A percentile compares a stretch with the other conserved stretches of the same genome.
Conservation (phyloP, 2,797 vertebrate genomes). For the Microctenopoma lineatum region DNA sequence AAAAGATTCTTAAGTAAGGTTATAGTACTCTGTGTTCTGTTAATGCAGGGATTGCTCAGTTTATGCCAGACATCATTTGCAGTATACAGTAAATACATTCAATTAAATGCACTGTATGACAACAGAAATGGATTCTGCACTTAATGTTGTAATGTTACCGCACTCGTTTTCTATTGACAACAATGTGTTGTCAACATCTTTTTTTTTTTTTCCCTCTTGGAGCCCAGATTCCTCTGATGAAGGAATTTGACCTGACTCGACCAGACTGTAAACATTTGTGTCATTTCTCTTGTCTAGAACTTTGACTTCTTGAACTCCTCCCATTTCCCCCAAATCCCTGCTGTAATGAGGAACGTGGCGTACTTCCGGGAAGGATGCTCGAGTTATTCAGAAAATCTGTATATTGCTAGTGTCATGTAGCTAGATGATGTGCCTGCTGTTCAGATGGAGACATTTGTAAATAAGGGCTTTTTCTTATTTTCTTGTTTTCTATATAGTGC, state of each 20-base stretch:
- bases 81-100: background rate
- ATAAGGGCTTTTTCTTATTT: background rate
- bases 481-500: conserved; percentile 36
- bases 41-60: background rate
- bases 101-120: background rate
- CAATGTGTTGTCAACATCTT: conserved; percentile 49
- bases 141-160: background rate
- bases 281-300: conserved; percentile 78
- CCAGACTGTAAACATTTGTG: conserved; percentile 76
- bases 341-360: conserved; percentile 86
- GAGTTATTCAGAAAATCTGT: conserved; percentile 80
- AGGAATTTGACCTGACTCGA: conserved; percentile 81
- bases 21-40: conserved; percentile 10
- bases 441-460: background rate
- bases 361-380: conserved; percentile 85
- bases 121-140: conserved; percentile 6
- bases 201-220: conserved; percentile 14
- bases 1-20: conserved; percentile 2
- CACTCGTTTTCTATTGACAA: conserved; percentile 21
- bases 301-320: conserved; percentile 81
- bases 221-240: conserved; percentile 63
- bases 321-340: conserved; percentile 80
- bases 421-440: conserved; percentile 58
- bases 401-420: conserved; percentile 69
- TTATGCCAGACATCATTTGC: background rate